Conservation (phyloP, 2,113 vertebrate genomes). For the Hippoglossus stenolepis region DNA sequence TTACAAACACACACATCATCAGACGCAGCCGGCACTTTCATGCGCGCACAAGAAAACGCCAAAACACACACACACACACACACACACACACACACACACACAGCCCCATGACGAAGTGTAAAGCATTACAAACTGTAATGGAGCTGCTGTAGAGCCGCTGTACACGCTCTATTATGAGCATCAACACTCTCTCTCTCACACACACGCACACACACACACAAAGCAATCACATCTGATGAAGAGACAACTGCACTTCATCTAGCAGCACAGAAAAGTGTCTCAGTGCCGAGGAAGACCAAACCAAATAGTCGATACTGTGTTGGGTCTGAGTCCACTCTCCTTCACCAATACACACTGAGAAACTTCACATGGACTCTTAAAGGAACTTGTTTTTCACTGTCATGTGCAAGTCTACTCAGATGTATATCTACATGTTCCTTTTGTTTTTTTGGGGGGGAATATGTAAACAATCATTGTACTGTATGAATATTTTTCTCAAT, state of each 20-base stretch:
- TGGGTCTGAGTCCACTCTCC: constrained; percentile 23
- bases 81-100: constrained; percentile 7
- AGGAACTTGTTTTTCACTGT: background rate
- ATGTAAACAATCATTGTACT: background rate
- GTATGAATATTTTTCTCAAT: background rate
- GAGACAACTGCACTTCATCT: constrained; percentile 52
- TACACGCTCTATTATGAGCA: constrained; percentile 7
- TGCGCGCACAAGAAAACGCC: constrained; percentile 28
- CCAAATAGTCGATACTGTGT: constrained; percentile 48
- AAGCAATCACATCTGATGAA: constrained; percentile 29
- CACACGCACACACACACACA: background rate
- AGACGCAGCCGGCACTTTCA: constrained; percentile 24
- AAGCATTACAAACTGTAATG: constrained; percentile 39
- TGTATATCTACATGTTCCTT: too few relatives aligned
- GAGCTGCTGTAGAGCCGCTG: constrained; percentile 13
- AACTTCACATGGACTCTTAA: background rate
- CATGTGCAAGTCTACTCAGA: background rate
- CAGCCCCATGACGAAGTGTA: constrained; percentile 1
- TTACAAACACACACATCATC: constrained; percentile 48
- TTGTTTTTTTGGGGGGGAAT: background rate
- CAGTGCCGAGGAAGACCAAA: constrained; percentile 28
- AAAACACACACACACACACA: constrained; percentile 10
- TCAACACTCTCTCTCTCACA: background rate
- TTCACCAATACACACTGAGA: background rate
- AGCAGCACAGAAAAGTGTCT: constrained; percentile 38